Conservation (phyloP, 1,140 invertebrate genomes). For the Chymomyza costata region DNA sequence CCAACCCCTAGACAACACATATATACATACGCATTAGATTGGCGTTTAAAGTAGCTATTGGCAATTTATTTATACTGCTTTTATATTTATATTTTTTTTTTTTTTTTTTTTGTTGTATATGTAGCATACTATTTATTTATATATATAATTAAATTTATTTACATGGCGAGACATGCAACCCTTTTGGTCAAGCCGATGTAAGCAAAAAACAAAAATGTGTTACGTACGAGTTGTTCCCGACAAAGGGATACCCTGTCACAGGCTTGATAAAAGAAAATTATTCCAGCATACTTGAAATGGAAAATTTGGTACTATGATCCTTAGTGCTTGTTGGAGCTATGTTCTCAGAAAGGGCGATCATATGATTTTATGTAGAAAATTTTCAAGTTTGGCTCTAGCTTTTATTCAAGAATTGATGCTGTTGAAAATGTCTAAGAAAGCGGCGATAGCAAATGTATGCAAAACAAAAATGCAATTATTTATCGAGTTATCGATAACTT, state of each 20-base stretch:
- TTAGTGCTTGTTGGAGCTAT: no score
- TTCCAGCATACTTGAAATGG: no score
- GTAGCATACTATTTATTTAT: conserved; percentile 48
- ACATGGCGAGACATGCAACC: conserved; percentile 46
- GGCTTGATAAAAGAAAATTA: not conserved
- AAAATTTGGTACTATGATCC: no score
- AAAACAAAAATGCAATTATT: no score
- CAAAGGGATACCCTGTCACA: not conserved
- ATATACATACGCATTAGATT: conserved; percentile 41
- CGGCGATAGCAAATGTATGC: no score
- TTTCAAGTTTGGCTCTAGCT: no score
- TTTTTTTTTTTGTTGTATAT: not conserved
- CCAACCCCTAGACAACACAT: conserved; percentile 45
- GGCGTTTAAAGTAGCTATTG: conserved; percentile 54
- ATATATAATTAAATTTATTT: conserved; percentile 68
- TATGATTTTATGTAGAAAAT: no score
- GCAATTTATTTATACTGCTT: conserved; percentile 25
- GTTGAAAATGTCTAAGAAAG: no score
- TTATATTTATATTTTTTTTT: conserved; percentile 10
- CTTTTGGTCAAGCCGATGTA: conserved; percentile 45
- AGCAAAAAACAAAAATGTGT: conserved; percentile 59
- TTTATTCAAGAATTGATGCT: no score
- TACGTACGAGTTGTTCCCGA: conserved; percentile 23
- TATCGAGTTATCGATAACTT: no score
- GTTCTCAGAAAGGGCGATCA: no score